Base-by-base conservation (phyloP, 2,113 vertebrate genomes). In the Petrocephalus microphthalmus region DNA sequence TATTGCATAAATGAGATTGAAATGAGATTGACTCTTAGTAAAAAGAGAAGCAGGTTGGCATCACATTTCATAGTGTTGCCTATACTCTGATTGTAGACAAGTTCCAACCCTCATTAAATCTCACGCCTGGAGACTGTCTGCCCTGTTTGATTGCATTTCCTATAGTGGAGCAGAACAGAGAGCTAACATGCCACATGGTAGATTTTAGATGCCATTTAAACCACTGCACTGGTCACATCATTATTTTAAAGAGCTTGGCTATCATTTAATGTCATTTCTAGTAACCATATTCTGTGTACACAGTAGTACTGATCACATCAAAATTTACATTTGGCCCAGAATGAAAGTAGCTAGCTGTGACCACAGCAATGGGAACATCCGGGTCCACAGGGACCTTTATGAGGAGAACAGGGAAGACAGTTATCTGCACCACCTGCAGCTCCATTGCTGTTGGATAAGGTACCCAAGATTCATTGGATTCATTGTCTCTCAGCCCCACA, bases 361-460 rank as follows among this genome's bases (percentile, higher is more conserved):
- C 49, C 8, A 29, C 64, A 74, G 71, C 10, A 17, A 15, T 83
- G 22, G 22, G 53, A 42, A 83, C 51, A 11, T 57, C 17, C 29
- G 57, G 33, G 29, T 54, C 49, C 87, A 82, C 33, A 37, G 53
- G 53, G 52, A 83, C 51, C 20, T 54, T 57, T 88, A 83, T 37
- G 11, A 37, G 51, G 33, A 83, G 74, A 82, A 82, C 56, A 88
- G 74, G 74, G 71, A 83, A 53, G 71, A 83, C 87, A 82, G 20
- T 88, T 88, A 84, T 51, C 87, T 57, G 52, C 11, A 37, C 52
- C 52, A 88, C 29, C 87, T 83, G 52, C 42, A 53, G 53, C 71
- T 84, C 54, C n/a, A 57, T 47, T 37, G 49, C 74, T 56, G 33
- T 47, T 71, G 3, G 7, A 49, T 87, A 45, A 29, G 15, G 74